Evolutionary conservation across 2,888 invertebrate species (phyloP).

Genomic region (Digitonthophagus gazella): DNA sequence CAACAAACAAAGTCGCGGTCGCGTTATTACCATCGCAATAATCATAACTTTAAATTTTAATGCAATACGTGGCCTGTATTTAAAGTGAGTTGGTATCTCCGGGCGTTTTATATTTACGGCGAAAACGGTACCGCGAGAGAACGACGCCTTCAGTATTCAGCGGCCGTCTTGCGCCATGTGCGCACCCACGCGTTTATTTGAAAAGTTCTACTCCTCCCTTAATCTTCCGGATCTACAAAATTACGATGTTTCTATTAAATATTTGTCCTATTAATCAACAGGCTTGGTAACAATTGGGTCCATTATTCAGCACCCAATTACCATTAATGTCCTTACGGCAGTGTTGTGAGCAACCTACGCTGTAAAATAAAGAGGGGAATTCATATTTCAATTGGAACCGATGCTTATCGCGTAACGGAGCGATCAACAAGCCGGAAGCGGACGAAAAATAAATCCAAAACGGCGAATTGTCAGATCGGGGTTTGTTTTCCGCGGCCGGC

Average conservation of each 20-base stretch:
- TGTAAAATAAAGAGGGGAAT: slow-evolving; percentile 14
- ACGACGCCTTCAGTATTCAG: background rate
- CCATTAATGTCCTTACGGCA: slow-evolving; percentile 37
- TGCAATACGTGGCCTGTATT: slow-evolving; percentile 16
- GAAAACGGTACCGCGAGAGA: background rate
- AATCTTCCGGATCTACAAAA: background rate
- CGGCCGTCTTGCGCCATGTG: background rate
- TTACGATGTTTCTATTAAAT: background rate
- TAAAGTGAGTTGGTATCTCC: slow-evolving; percentile 12
- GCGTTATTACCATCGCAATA: slow-evolving; percentile 9
- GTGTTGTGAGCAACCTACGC: background rate
- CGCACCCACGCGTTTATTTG: background rate
- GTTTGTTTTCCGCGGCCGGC: slow-evolving; percentile 29
- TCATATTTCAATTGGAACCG: slow-evolving; percentile 16
- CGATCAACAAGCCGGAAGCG: slow-evolving; percentile 23
- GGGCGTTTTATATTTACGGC: slow-evolving; percentile 11
- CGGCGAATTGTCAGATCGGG: slow-evolving; percentile 33
- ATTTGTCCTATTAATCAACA: background rate
- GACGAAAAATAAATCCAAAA: slow-evolving; percentile 33
- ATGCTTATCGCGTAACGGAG: background rate
- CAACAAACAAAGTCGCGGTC: slow-evolving; percentile 5
- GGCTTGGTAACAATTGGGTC: background rate
- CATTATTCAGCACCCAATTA: slow-evolving; percentile 41
- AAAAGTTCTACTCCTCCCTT: background rate
- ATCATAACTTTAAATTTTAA: slow-evolving; percentile 17